Evolutionary conservation across 2,888 invertebrate genomes (phyloP), one percentile per base, ranked within the genome.

Genomic region (Ernsta delagoae): DNA sequence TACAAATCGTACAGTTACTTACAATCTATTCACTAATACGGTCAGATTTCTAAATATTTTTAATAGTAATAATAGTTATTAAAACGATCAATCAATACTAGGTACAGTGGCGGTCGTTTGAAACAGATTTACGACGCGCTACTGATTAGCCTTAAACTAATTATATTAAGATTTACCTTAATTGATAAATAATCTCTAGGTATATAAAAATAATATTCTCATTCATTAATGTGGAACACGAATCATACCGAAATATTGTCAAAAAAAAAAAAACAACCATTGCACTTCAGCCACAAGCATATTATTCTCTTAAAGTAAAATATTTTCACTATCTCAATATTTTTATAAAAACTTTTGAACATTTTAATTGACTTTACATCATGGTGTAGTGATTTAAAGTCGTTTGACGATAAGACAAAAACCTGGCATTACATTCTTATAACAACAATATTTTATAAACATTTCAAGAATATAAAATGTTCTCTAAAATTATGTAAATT

Each of bases 401-500:
- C 72, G 75, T 79, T 79, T 74, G 73, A 77, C 73, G 76, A 24
- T 68, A 72, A 77, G 78, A 69, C 57, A 69, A 69, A 63, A 69
- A 69, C 45, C 62, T 63, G 68, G 59, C 68, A 63, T 63, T 39
- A 31, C 3, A 24, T 24, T 61, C 34, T 62, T 62, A 61, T 63
- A 48, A 75, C 70, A 72, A 74, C 68, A 68, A 72, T 72, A 68
- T 66, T 70, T 70, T 71, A 74, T 71, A 76, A 78, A 75, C 78
- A 75, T 78, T 78, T 78, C 75, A 74, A 82, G 77, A 81, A 86
- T 86, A 83, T 87, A 88, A 85, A 74, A 85, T 79, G 79, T 82
- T 83, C 80, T 90, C 83, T 88, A 89, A 90, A 90, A 86, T 85
- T 87, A 89, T 81, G 85, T 86, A 85, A 88, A 87, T 89, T 89